Conservation (phyloP, 2,888 invertebrate species). For the Anoncus sp. region DNA sequence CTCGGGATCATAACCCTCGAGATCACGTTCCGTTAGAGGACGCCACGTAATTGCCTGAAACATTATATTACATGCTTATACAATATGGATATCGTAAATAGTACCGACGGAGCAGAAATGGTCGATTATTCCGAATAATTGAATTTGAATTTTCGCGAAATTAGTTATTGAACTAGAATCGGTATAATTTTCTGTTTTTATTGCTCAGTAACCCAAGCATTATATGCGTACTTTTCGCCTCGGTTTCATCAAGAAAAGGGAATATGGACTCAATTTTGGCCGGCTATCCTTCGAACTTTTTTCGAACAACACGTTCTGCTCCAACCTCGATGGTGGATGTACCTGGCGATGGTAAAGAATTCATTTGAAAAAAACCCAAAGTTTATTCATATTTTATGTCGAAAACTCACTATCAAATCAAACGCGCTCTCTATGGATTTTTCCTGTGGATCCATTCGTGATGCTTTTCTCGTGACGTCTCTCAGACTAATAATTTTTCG, state of each 20-base stretch:
- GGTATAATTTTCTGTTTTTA: neutral
- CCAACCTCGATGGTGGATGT: conserved; percentile 73
- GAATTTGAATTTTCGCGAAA: neutral
- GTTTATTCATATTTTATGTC: neutral
- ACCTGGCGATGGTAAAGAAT: conserved; percentile 68
- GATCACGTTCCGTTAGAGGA: conserved; percentile 72
- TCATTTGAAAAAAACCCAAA: neutral
- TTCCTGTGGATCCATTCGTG: conserved; percentile 13
- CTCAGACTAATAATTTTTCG: conserved; percentile 12
- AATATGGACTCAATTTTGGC: conserved; percentile 74
- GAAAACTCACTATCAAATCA: conserved; percentile 65
- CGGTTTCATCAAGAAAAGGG: conserved; percentile 75
- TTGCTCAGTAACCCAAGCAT: neutral
- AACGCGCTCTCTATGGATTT: conserved; percentile 31
- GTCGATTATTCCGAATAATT: neutral
- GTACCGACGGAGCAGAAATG: neutral
- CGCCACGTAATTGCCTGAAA: conserved; percentile 78
- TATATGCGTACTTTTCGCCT: conserved; percentile 73
- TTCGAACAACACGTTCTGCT: conserved; percentile 49
- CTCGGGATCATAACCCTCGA: conserved; percentile 78
- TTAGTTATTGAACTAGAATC: neutral
- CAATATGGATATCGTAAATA: neutral
- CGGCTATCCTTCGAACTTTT: conserved; percentile 30
- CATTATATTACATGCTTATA: neutral
- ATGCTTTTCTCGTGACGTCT: conserved; percentile 14